Evolutionary conservation across 2,888 invertebrate species (phyloP).

Genomic region (Rhagophthalmus giganteus): DNA sequence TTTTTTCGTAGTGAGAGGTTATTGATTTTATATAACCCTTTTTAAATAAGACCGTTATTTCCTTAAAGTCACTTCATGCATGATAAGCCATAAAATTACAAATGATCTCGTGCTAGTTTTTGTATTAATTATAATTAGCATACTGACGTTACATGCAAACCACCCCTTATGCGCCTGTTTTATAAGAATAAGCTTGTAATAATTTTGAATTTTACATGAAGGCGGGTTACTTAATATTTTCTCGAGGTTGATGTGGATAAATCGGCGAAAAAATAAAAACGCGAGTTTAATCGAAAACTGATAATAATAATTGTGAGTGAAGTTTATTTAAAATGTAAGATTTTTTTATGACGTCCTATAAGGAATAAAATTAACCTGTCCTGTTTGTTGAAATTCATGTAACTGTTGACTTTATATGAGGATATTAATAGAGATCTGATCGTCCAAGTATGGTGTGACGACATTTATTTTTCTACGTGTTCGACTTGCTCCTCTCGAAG

Average conservation of each 20-base stretch:
- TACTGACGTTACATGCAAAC: conserved; percentile 22
- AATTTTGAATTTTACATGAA: conserved; percentile 1
- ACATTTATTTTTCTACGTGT: conserved; percentile 10
- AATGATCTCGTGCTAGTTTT: conserved; percentile 25
- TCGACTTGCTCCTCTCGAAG: conserved; percentile 7
- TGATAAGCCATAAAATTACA: conserved; percentile 22
- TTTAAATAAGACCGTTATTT: conserved; percentile 21
- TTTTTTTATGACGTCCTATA: neutral
- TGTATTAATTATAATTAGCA: conserved; percentile 28
- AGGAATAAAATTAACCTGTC: conserved; percentile 10
- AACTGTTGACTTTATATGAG: conserved; percentile 4
- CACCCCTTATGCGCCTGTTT: conserved; percentile 5
- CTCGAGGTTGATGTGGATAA: neutral
- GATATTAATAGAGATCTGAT: conserved; percentile 15
- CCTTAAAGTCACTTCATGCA: conserved; percentile 16
- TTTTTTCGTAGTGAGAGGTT: conserved; percentile 12
- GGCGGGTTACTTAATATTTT: too few species aligned
- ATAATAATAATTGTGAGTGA: too few species aligned
- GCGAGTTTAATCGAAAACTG: neutral
- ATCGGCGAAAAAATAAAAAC: neutral
- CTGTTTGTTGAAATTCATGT: conserved; percentile 5
- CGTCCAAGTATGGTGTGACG: conserved; percentile 10
- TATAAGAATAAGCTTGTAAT: conserved; percentile 5
- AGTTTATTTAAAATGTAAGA: neutral
- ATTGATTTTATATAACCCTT: conserved; percentile 20